Percentiles rank a stretch among this genome's conserved stretches.
Evolutionary conservation across 2,113 vertebrate genomes (phyloP).

Genomic region (Calidris pugnax): DNA sequence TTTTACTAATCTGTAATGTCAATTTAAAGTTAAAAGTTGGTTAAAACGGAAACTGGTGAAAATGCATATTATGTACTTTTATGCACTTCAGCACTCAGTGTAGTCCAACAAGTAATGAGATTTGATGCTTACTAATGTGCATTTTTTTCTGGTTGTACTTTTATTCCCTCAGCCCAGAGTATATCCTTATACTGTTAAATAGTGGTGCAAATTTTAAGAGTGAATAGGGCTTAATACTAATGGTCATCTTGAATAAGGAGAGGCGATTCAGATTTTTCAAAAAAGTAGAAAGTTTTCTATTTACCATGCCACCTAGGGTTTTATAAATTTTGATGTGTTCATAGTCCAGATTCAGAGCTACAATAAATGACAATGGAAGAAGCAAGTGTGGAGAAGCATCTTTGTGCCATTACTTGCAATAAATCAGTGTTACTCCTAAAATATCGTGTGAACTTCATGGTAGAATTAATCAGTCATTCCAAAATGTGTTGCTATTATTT

Average conservation of each 20-base stretch:
- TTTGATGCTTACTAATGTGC: neutral
- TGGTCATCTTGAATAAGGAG: neutral
- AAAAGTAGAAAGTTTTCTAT: neutral
- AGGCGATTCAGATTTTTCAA: neutral
- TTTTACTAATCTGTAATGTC: neutral
- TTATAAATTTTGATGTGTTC: neutral
- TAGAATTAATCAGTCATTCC: conserved; percentile 35
- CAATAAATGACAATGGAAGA: neutral
- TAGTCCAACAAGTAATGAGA: neutral
- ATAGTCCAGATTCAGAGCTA: neutral
- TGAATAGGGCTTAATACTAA: neutral
- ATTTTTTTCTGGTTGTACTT: neutral
- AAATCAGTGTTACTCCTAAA: conserved; percentile 19
- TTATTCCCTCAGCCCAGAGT: neutral
- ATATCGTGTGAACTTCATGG: neutral
- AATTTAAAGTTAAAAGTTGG: neutral
- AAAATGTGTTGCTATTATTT: conserved; percentile 41
- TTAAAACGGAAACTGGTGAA: neutral
- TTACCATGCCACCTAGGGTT: neutral
- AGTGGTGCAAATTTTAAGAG: neutral
- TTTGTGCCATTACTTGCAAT: conserved; percentile 34
- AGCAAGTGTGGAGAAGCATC: conserved; percentile 20
- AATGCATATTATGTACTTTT: neutral
- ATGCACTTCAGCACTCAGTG: neutral
- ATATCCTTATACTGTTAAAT: neutral